Percentiles rank a stretch among this genome's conserved stretches.
Evolutionary conservation across 37 sponge, comb jelly and placozoan genomes (phyloP).

Genomic region (Ianthella basta): DNA sequence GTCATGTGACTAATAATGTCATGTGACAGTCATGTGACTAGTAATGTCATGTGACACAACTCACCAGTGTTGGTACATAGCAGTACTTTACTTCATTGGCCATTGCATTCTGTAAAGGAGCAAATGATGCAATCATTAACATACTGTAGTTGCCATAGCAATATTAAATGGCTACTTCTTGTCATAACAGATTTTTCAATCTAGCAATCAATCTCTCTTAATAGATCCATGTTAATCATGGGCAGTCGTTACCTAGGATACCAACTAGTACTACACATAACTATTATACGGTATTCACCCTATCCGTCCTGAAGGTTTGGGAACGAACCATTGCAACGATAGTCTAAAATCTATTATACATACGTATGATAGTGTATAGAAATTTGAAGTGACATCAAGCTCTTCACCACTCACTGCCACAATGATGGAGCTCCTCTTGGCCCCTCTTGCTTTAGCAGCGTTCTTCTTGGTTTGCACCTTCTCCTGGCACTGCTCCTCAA

Average conservation of each 20-base stretch:
- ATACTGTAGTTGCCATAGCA: too few species aligned
- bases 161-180: too few species aligned
- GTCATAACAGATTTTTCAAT: too few species aligned
- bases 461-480: slow-evolving; percentile 6
- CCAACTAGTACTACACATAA: too few species aligned
- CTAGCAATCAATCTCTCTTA: too few species aligned
- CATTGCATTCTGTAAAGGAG: not conserved
- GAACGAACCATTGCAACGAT: too few species aligned
- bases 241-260: too few species aligned
- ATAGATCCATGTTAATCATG: too few species aligned
- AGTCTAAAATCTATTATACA: not conserved
- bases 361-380: slow-evolving; percentile 15
- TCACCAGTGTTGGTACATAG: not conserved
- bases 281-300: too few species aligned
- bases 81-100: slow-evolving; percentile 5
- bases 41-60: not conserved
- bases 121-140: not conserved
- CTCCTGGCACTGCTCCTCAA: slow-evolving; percentile 15
- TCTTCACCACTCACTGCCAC: slow-evolving; percentile 7
- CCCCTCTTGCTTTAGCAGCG: not conserved
- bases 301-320: too few species aligned
- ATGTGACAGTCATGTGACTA: slow-evolving; percentile 53
- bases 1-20: slow-evolving; percentile 32
- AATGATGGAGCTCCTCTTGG: slow-evolving; percentile 23
- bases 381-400: slow-evolving; percentile 39